These are phyloP conservation scores for Cherax quadricarinatus DNA, from an alignment of 1,140 invertebrate species.

Conservation along the genomic window DNA sequence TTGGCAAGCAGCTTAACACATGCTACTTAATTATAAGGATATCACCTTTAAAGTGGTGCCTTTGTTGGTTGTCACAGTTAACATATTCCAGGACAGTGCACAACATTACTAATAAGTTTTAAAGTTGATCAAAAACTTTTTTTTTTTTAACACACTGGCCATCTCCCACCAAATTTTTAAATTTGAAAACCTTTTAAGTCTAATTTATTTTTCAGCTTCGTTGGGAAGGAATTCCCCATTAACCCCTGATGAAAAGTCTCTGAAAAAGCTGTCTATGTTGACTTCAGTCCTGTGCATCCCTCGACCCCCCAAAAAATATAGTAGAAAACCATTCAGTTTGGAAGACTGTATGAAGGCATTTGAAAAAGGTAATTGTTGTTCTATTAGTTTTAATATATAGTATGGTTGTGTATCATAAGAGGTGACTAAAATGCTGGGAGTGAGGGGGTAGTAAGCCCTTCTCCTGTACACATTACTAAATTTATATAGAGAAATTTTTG, in stretches of 20 bases:
- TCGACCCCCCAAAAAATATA: neutral
- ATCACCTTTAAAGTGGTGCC: neutral
- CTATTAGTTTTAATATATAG: neutral
- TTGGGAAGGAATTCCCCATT: neutral
- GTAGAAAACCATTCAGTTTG: constrained; percentile 10
- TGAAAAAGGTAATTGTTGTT: neutral
- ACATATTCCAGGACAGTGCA: neutral
- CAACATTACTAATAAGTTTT: neutral
- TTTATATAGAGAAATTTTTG: no score
- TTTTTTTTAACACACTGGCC: no score
- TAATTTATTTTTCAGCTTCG: neutral
- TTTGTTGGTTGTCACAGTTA: neutral
- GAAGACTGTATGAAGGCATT: constrained; percentile 40
- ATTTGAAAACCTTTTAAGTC: neutral
- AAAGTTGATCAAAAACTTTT: neutral
- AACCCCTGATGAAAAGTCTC: neutral
- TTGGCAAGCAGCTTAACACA: no score
- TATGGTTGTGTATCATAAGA: no score
- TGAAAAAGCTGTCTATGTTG: neutral
- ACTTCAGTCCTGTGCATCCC: neutral
- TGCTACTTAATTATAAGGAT: neutral
- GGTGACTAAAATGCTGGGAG: no score
- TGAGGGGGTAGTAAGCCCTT: no score
- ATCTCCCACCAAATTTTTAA: neutral
- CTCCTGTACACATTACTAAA: no score